Evolutionary conservation across 2,797 vertebrate species (phyloP), one percentile per base, ranked within the genome.

Genomic region (Galagoides demidoff): DNA sequence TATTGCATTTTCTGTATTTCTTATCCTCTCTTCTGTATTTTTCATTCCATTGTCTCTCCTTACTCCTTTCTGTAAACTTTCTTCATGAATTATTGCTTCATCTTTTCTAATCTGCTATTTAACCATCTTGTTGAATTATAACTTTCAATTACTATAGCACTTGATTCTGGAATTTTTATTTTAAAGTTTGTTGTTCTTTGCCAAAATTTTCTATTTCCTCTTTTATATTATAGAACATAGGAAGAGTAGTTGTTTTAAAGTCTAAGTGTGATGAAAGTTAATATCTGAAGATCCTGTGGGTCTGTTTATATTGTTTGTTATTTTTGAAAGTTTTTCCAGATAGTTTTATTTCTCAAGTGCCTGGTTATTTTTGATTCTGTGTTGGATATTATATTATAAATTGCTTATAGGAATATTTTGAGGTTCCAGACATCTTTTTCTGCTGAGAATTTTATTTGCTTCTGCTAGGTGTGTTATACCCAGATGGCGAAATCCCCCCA

Each of bases 281-380:
- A n/a, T 88, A 66, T 90, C 34, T 74, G 27, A 39, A 84, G 57
- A 57, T 27, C 34, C 37, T 49, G 6, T 76, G 39, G 81, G 59
- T 73, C 34, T 92, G 85, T 85, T 96, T 87, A 92, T 92, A 96
- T 88, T 92, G 77, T 87, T 92, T 82, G 39, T 23, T 87, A 43
- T 89, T 89, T 68, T 92, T 89, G 5, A 10, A 82, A 39, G 13
- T 85, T 89, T 85, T 63, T 81, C 63, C 55, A 59, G 90, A 29
- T 59, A 31, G 25, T 89, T 34, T 85, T 85, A 70, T 93, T 92
- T 59, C 68, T 96, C 70, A 14, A 61, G 57, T 79, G 66, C 20
- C 71, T 83, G 37, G 61, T 92, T 86, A 92, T 89, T 94, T 95
- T 86, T 90, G 23, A 90, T 66, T 86, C 6, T 82, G 5, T 73